phyloP scores from a whole-genome alignment of 2,797 vertebrate genomes.

The Oryzias dopingdopingensis region DNA sequence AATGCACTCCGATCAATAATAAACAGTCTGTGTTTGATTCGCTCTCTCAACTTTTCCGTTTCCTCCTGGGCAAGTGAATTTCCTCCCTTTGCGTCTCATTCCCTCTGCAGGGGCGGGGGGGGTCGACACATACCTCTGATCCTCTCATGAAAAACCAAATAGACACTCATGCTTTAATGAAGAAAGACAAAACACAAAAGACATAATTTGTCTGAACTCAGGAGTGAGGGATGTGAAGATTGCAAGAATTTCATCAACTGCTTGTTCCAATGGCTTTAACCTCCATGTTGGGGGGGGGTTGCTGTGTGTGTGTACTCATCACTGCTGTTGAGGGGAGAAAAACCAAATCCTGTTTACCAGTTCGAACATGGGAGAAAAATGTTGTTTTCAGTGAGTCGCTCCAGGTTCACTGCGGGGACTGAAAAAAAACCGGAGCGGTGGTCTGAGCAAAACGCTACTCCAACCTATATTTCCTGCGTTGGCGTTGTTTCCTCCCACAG shows the following conservation, averaged over 20 bases:
- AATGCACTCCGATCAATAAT: no score
- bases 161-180: conserved; percentile 74
- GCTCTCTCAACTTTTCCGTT: no score
- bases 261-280: conserved; percentile 59
- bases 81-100: conserved; percentile 37
- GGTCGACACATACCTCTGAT: conserved; percentile 71
- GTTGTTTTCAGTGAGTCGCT: conserved; percentile 8
- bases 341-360: conserved; percentile 8
- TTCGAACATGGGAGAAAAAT: conserved; percentile 1
- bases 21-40: no score
- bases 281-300: conserved; percentile 24
- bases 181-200: conserved; percentile 22
- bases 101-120: conserved; percentile 25
- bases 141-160: conserved; percentile 78
- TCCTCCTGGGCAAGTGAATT: conserved; percentile 6
- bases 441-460: neutral
- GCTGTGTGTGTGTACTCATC: conserved; percentile 30
- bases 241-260: conserved; percentile 18
- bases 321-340: conserved; percentile 40
- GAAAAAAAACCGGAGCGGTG: conserved; percentile 6
- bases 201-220: conserved; percentile 64
- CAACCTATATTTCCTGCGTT: conserved; percentile 18
- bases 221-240: conserved; percentile 59
- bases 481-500: conserved; percentile 31
- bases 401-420: conserved; percentile 18